A percentile compares a stretch with the other conserved stretches of the same genome.
These are phyloP conservation scores for Cataglyphis hispanica DNA, from an alignment of 1,140 invertebrate species.

Conservation along the genomic window DNA sequence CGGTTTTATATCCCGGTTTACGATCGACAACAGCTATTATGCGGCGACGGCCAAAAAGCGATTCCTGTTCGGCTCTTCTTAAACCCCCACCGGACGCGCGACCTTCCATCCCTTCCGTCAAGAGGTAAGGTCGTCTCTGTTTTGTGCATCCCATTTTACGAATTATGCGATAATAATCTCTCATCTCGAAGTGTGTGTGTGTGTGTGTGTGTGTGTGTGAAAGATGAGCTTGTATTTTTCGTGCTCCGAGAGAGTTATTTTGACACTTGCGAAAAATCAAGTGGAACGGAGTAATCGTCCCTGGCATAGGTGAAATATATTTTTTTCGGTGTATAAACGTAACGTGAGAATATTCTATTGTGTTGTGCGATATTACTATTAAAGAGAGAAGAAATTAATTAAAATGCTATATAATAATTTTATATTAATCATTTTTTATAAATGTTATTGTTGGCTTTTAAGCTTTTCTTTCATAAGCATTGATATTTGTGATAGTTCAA, in stretches of 20 bases:
- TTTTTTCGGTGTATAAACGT: background rate
- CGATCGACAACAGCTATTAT: slow-evolving; percentile 81
- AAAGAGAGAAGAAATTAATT: background rate
- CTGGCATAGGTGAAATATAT: slow-evolving; percentile 20
- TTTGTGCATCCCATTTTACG: slow-evolving; percentile 28
- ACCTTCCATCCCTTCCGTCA: slow-evolving; percentile 70
- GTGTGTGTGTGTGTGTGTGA: background rate
- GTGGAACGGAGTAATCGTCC: slow-evolving; percentile 30
- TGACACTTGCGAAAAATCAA: slow-evolving; percentile 7
- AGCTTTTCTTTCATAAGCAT: background rate
- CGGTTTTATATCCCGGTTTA: slow-evolving; percentile 59
- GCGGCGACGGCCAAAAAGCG: slow-evolving; percentile 74
- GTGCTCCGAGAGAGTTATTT: background rate
- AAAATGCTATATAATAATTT: background rate
- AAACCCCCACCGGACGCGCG: slow-evolving; percentile 75
- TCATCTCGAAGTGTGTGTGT: background rate
- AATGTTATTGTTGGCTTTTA: background rate
- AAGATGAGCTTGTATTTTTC: background rate
- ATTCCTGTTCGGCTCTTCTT: slow-evolving; percentile 74
- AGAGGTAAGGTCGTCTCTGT: slow-evolving; percentile 74
- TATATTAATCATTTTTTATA: background rate
- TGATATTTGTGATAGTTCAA: background rate
- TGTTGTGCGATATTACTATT: background rate
- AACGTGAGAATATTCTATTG: background rate
- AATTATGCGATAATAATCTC: slow-evolving; percentile 9